Base-by-base conservation (phyloP, 2,888 invertebrate species). In the Hydraecia micacea region DNA sequence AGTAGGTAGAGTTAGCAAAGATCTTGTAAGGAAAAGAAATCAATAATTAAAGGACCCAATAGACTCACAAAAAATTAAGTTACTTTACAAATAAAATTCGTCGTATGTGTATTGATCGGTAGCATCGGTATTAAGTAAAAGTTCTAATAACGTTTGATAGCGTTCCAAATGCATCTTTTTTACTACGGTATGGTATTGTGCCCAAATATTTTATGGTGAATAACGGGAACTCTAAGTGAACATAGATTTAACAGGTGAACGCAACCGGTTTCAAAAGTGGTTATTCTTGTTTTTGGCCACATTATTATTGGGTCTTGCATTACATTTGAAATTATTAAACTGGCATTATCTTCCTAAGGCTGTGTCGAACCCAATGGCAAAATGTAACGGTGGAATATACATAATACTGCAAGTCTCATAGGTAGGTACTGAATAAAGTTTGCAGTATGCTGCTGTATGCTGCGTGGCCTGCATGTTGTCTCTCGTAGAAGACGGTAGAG, bases 191-290 rank as follows among this genome's bases (percentile, higher is more conserved):
- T 73, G 49, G 79, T 79, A 87, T 85, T 87, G 74, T 82, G 71
- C 77, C 80, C 78, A 86, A 89, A 84, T 80, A 83, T 68, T 82
- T 84, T 75, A 84, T 79, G 75, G 78, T 69, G 70, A 79, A 72
- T 89, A 88, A 88, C 87, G 88, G 87, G 75, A 83, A 81, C 67
- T 74, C 77, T 79, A 87, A 87, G 82, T 88, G 86, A 87, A 87
- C 84, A 83, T 80, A 87, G 63, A 86, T 86, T 82, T 74, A 74
- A 66, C 75, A 82, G 76, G 82, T 80, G 81, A 80, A 72, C 73
- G 67, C 18, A 80, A 89, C 89, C 86, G 89, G 88, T 88, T 89
- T 82, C 32, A 21, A 32, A 81, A 86, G 79, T 75, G 71, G 86
- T 75, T 83, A 82, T 81, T 72, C 82, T 84, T 84, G 86, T 86